Percentiles rank a stretch among this genome's conserved stretches.
These are phyloP conservation scores for Numenius arquata DNA, from an alignment of 2,113 vertebrate species.

Conservation along the genomic window DNA sequence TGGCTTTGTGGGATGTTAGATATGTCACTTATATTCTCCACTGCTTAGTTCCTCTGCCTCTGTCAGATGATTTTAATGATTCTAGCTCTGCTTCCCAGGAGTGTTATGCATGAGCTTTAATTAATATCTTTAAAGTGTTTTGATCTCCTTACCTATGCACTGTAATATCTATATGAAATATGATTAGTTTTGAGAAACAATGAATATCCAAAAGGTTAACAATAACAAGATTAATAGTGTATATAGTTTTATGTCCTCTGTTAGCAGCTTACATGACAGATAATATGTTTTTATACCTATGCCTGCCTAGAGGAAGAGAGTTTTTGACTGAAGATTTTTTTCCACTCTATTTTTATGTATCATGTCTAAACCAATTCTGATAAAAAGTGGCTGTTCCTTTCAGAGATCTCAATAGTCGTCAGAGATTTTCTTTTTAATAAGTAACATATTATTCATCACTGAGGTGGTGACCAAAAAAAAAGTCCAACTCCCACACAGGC, in stretches of 20 bases:
- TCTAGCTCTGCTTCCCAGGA: not conserved
- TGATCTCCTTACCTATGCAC: not conserved
- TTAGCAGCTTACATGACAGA: not conserved
- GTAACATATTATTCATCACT: slow-evolving; percentile 15
- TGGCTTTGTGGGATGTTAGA: not conserved
- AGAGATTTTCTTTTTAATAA: slow-evolving; percentile 24
- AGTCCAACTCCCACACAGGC: not conserved
- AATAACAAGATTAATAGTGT: not conserved
- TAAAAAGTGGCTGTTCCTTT: not conserved
- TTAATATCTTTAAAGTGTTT: slow-evolving; percentile 12
- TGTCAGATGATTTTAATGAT: slow-evolving; percentile 5
- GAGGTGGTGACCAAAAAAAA: slow-evolving; percentile 2
- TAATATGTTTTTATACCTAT: not conserved
- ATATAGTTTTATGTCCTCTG: not conserved
- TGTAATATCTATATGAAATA: not conserved
- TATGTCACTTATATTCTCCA: not conserved
- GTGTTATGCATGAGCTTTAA: slow-evolving; percentile 3
- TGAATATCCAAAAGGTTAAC: not conserved
- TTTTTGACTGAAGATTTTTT: not conserved
- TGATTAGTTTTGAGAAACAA: slow-evolving; percentile 5
- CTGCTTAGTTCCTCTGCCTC: not conserved
- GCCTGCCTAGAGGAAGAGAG: not conserved
- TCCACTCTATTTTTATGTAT: not conserved
- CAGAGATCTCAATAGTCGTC: not conserved
- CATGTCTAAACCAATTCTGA: not conserved